Base-by-base conservation (phyloP, 1,140 invertebrate genomes). In the Adoxophyes honmai region DNA sequence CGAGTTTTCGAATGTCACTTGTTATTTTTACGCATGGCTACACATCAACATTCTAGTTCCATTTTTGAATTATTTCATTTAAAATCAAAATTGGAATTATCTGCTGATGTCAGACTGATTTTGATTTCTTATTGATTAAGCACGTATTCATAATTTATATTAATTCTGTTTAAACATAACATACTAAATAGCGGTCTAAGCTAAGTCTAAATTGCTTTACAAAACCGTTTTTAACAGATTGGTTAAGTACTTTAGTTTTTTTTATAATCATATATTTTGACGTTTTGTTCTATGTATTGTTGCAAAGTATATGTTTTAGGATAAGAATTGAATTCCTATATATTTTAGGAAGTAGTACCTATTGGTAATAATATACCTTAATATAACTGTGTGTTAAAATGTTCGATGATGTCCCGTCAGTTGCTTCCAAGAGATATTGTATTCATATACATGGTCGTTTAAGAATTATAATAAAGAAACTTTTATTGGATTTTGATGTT, bases 61-160 rank as follows among this genome's bases (percentile, higher is more conserved):
- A 60, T 66, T 64, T 66, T 64, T 15, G 52, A 42, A 37, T 35
- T 36, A 15, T 21, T 48, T 48, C 21, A 15, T 5, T 37, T 13
- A 21, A 21, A 14, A 21, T 21, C 21, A 48, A 64, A 59, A 62
- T 59, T 66, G 63, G 65, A 70, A 68, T 72, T 70, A 65, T 54
- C 39, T 68, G 66, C 58, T 68, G 65, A 75, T 78, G 72, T 72
- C 10, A 62, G 75, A 80, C 77, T 82, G 73, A 82, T 73, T 65
- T 62, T 59, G 55, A 61, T 68, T 63, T 28, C 21, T 58, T 68
- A 42, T 59, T 68, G 38, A 37, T 42, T 62, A 55, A 64, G 59
- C 39, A 57, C 39, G 13, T 39, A 61, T 39, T 57, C 4, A 48
- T 58, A 15, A 51, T 4, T 52, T 33, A 62, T 59, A 52, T 44